Evolutionary conservation across 2,113 vertebrate genomes (phyloP).

Genomic region (Callospermophilus lateralis): DNA sequence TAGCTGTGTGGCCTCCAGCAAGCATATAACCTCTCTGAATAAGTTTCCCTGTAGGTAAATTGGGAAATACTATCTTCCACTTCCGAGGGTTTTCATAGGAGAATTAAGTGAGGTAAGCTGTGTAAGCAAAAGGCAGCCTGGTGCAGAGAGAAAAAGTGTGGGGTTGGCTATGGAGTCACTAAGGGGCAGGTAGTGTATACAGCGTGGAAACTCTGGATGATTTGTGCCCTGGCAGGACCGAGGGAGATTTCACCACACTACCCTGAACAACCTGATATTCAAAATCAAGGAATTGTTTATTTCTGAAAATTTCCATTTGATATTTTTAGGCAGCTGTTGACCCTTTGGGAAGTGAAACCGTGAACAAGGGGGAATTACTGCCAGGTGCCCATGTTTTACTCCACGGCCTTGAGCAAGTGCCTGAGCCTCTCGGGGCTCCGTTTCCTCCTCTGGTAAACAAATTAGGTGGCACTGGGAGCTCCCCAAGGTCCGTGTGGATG

Average conservation of each 20-base stretch:
- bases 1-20: neutral
- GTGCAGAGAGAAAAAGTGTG: neutral
- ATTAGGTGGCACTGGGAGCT: neutral
- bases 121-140: neutral
- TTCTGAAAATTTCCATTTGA: neutral
- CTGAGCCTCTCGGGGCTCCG: neutral
- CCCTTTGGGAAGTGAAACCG: neutral
- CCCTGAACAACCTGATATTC: neutral
- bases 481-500: neutral
- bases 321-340: neutral
- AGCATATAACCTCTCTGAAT: neutral
- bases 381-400: neutral
- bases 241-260: neutral
- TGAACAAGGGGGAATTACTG: neutral
- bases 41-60: neutral
- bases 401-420: neutral
- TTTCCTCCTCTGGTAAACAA: conserved; percentile 56
- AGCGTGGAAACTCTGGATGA: neutral
- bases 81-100: neutral
- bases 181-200: neutral
- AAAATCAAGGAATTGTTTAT: neutral
- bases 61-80: neutral
- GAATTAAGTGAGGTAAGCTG: neutral
- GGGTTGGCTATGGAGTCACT: neutral
- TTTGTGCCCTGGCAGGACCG: too few relatives aligned